Base-by-base conservation (phyloP, 2,113 vertebrate species). In the Gnathochromis pfefferi region DNA sequence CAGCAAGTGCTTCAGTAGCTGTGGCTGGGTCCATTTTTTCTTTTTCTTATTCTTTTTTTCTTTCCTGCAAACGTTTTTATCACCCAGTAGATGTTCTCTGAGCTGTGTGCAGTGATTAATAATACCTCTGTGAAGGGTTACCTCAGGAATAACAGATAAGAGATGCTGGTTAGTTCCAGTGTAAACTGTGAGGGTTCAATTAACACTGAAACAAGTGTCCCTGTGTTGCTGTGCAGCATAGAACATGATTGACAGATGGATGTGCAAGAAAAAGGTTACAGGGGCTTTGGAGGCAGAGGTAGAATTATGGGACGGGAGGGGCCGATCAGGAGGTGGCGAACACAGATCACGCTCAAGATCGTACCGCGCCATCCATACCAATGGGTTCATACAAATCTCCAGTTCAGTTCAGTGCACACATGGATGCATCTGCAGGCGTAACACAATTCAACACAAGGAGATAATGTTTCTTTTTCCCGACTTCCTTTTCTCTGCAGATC, bases 181-280 rank as follows among this genome's bases (percentile, higher is more conserved):
- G 63, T 88, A 90, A 90, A 89, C 83, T 79, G 81, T 42, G 80
- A 89, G 79, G 68, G 91, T 92, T 92, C 83, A 91, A 92, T 92
- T 93, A 92, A 91, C 80, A 86, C 68, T 88, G 60, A 89, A 91
- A 85, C 86, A 73, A 70, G 70, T 87, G 92, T 91, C 82, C 89
- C 83, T 60, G 40, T 87, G 90, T 91, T 90, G 81, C 88, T 88
- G 70, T 85, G 88, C 89, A 80, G 89, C 86, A 87, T 19, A 89
- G 94, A 88, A 84, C 89, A 87, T 93, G 94, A 95, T 86, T 93
- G 95, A 95, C 94, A 90, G 94, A 83, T 86, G 83, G 83, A 85
- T 91, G 90, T 89, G 93, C 86, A 82, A 53, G 28, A 91, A 87
- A 94, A 89, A 94, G 93, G 94, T 94, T 93, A 92, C 85, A 86